Percentiles rank a stretch among this genome's conserved stretches.
Evolutionary conservation across 2,797 vertebrate species (phyloP).

Genomic region (Graptemys geographica): DNA sequence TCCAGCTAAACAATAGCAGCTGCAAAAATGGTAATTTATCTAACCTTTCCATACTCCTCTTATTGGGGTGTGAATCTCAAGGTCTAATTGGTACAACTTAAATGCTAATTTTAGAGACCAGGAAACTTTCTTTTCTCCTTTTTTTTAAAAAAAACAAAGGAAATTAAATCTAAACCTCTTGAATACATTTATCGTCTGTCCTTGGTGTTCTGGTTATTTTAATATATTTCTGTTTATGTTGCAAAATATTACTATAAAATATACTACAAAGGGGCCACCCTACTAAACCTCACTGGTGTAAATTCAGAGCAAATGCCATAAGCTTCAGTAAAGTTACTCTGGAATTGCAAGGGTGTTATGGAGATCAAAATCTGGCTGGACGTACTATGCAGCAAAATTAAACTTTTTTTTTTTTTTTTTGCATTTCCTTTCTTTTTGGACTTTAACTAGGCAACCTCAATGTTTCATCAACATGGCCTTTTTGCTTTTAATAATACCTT

Average conservation of each 20-base stretch:
- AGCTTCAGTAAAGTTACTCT: fast-evolving
- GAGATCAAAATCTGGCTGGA: background rate
- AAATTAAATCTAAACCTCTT: background rate
- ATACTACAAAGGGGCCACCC: background rate
- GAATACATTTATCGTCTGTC: background rate
- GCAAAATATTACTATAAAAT: background rate
- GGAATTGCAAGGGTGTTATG: background rate
- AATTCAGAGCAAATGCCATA: background rate
- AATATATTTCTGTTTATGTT: background rate
- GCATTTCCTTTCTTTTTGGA: background rate
- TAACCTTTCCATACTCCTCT: background rate
- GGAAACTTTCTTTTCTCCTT: background rate
- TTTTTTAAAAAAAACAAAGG: background rate
- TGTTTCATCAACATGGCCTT: background rate
- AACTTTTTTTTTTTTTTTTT: fast-evolving
- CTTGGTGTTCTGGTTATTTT: fast-evolving
- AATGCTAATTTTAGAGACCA: background rate
- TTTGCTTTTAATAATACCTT: background rate
- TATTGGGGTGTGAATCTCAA: background rate
- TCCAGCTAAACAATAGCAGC: background rate
- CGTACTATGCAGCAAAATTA: background rate
- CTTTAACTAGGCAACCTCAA: background rate
- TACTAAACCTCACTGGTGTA: background rate
- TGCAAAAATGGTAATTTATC: background rate
- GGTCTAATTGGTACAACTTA: background rate